Percentiles rank a stretch among this genome's conserved stretches.
These are phyloP conservation scores for Periophthalmus modestus DNA, from an alignment of 2,113 vertebrate species.

Conservation along the genomic window DNA sequence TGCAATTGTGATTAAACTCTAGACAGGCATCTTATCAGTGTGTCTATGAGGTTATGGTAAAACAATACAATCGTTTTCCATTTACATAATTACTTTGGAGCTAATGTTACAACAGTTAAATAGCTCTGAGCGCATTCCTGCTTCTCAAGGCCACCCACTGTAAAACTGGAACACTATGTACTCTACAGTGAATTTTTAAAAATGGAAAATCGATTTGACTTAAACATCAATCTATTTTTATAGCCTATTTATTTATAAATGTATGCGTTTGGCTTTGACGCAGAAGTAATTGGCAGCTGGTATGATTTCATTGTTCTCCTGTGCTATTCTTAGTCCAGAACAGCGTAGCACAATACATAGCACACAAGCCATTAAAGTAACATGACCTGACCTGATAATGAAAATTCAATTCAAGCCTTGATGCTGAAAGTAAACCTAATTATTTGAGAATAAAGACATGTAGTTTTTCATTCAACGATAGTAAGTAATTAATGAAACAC, in stretches of 20 bases:
- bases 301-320: slow-evolving; percentile 36
- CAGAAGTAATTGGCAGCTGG: slow-evolving; percentile 30
- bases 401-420: slow-evolving; percentile 11
- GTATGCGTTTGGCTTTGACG: slow-evolving; percentile 9
- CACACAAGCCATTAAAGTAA: slow-evolving; percentile 25
- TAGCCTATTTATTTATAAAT: slow-evolving; percentile 11
- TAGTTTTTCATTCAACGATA: slow-evolving; percentile 10
- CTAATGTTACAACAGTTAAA: not conserved
- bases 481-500: slow-evolving; percentile 28
- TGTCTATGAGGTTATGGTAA: slow-evolving; percentile 27
- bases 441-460: slow-evolving; percentile 7
- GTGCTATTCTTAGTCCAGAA: slow-evolving; percentile 36
- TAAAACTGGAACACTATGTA: slow-evolving; percentile 34
- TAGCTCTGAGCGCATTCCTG: not conserved
- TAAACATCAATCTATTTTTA: not conserved
- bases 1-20: slow-evolving; percentile 12
- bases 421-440: slow-evolving; percentile 22
- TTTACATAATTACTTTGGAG: slow-evolving; percentile 47
- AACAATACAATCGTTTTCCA: slow-evolving; percentile 18
- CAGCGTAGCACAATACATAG: slow-evolving; percentile 10
- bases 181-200: slow-evolving; percentile 8
- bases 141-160: slow-evolving; percentile 19
- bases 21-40: slow-evolving; percentile 16
- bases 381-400: slow-evolving; percentile 13
- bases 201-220: not conserved